Evolutionary conservation across 2,113 vertebrate species (phyloP).

Genomic region (Oreotrochilus melanogaster): DNA sequence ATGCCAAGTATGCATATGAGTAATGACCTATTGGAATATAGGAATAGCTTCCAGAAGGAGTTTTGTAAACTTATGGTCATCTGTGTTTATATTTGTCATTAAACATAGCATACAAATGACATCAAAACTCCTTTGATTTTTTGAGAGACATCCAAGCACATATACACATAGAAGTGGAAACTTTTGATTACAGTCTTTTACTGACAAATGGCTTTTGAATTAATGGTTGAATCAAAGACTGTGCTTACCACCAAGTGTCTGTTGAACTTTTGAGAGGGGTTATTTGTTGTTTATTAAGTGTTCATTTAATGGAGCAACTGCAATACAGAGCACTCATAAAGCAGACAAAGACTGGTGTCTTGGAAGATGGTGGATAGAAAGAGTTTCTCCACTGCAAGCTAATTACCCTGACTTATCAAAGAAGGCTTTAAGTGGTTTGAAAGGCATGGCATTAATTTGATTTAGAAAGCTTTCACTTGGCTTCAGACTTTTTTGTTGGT

Average conservation of each 20-base stretch:
- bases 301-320: neutral
- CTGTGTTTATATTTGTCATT: neutral
- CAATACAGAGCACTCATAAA: neutral
- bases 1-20: neutral
- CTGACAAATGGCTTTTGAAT: neutral
- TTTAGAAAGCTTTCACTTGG: neutral
- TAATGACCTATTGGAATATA: neutral
- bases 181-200: neutral
- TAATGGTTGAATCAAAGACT: neutral
- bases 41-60: neutral
- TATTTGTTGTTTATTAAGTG: slow-evolving; percentile 1
- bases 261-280: neutral
- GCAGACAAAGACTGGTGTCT: neutral
- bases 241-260: neutral
- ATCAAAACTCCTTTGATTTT: neutral
- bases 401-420: neutral
- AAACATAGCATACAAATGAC: neutral
- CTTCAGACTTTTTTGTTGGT: neutral
- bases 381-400: neutral
- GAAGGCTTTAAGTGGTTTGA: neutral
- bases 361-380: neutral
- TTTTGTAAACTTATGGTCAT: neutral
- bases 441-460: neutral
- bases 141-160: neutral
- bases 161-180: neutral